A percentile compares a stretch with the other conserved stretches of the same genome.
Conservation (phyloP, 2,888 invertebrate genomes). For the Tiphia femorata region DNA sequence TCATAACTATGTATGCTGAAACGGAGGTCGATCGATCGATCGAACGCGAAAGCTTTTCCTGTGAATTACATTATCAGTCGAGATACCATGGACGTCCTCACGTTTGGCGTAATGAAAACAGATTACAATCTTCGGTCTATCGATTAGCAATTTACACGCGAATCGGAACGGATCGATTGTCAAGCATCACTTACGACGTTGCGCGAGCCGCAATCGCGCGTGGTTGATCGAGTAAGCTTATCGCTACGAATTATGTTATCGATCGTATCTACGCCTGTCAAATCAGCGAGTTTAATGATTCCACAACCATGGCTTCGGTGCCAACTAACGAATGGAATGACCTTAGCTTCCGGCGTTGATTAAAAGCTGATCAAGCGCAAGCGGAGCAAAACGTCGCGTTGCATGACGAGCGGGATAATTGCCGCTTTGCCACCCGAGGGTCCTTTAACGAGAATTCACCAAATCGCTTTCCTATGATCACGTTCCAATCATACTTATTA, state of each 20-base stretch:
- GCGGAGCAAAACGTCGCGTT: conserved; percentile 15
- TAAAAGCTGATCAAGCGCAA: conserved; percentile 22
- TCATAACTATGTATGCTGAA: no score
- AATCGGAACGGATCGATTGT: background rate
- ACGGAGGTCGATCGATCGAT: no score
- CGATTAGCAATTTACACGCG: no score
- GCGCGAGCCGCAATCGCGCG: background rate
- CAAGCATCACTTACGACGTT: background rate
- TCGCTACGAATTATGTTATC: background rate
- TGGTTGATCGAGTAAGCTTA: background rate
- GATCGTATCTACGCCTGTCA: background rate
- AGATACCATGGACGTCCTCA: no score
- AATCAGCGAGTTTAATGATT: conserved; percentile 14
- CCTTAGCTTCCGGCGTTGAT: conserved; percentile 24
- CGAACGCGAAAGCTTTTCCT: conserved; percentile 2
- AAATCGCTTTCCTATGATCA: conserved; percentile 12
- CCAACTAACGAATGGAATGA: conserved; percentile 20
- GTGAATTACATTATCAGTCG: background rate
- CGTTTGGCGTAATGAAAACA: no score
- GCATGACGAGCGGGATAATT: conserved; percentile 14
- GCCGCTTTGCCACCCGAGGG: conserved; percentile 7
- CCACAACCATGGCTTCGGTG: conserved; percentile 10
- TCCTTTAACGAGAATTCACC: conserved; percentile 12
- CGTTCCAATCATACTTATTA: no score
- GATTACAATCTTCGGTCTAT: background rate